Evolutionary conservation across 2,113 vertebrate genomes (phyloP), one percentile per base, ranked within the genome.

Genomic region (Ornithorhynchus anatinus): DNA sequence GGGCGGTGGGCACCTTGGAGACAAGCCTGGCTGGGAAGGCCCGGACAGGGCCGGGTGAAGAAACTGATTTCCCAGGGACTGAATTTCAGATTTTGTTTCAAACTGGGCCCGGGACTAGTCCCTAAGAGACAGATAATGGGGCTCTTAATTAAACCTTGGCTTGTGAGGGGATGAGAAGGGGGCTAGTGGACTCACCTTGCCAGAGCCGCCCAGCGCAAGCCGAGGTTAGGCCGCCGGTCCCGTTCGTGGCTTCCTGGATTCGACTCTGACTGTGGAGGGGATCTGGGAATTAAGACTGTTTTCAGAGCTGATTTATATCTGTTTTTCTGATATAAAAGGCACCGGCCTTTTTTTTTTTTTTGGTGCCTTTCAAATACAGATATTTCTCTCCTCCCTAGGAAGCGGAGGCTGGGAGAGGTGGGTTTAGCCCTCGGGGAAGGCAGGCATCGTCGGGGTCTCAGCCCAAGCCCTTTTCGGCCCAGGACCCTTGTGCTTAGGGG

Each of bases 231-330:
- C 48, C 50, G 59, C 33, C 12, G 32, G 33, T 32, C 8, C 13
- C 22, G 37, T 65, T 54, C 54, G 20, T 69, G 44, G 20, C 58
- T 54, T 50, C 64, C 36, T 40, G 68, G n/a, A n/a, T n/a, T n/a
- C n/a, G n/a, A n/a, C n/a, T n/a, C n/a, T n/a, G n/a, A n/a, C n/a
- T 61, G 22, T 76, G 25, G 29, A 1, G 9, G 66, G 38, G 27
- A 42, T 27, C 32, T 52, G 53, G 32, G 65, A 51, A 69, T 72
- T 72, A 77, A 69, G 42, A 20, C 60, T 43, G 9, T 67, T 79
- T 67, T 70, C 68, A 51, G 58, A 71, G 65, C 23, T 75, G 80
- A 80, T 77, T 72, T 75, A 39, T 72, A 57, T 68, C n/a, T 29
- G 29, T 25, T 48, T 39, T 54, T 74, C 61, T 43, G 1, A n/a